These are phyloP conservation scores for Okapia johnstoni DNA, from an alignment of 2,113 vertebrate genomes.

Conservation along the genomic window DNA sequence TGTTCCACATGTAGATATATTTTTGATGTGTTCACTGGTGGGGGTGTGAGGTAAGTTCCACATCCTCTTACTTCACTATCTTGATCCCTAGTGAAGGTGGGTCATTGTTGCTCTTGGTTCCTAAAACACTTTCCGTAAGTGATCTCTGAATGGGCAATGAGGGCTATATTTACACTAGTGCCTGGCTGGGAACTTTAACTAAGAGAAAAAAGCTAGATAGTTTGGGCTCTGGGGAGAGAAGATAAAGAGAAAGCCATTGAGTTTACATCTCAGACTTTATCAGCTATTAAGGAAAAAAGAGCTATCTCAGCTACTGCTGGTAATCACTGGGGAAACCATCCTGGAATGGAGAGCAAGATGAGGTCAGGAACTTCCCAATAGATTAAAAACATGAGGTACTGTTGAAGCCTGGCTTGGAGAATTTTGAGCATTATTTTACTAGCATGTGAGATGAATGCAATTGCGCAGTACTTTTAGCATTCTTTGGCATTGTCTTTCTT, in stretches of 20 bases:
- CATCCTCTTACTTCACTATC: not conserved
- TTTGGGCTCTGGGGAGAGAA: not conserved
- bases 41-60: not conserved
- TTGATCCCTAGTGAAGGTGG: not conserved
- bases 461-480: accelerated
- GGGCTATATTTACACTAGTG: not conserved
- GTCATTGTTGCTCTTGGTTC: not conserved
- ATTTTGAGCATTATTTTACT: not conserved
- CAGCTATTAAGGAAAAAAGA: not conserved
- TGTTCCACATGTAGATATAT: not conserved
- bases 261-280: not conserved
- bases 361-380: conserved; percentile 25
- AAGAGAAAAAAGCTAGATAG: not conserved
- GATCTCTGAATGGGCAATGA: not conserved
- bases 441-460: not conserved
- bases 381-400: conserved; percentile 23
- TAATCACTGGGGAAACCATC: not conserved
- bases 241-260: not conserved
- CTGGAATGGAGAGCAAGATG: not conserved
- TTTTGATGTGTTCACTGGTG: not conserved
- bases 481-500: not conserved
- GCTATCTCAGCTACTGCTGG: not conserved
- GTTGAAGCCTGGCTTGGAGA: not conserved
- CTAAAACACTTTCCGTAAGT: not conserved
- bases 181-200: not conserved